Evolutionary conservation across 1,140 invertebrate species (phyloP).

Genomic region (Drosophila truncata): DNA sequence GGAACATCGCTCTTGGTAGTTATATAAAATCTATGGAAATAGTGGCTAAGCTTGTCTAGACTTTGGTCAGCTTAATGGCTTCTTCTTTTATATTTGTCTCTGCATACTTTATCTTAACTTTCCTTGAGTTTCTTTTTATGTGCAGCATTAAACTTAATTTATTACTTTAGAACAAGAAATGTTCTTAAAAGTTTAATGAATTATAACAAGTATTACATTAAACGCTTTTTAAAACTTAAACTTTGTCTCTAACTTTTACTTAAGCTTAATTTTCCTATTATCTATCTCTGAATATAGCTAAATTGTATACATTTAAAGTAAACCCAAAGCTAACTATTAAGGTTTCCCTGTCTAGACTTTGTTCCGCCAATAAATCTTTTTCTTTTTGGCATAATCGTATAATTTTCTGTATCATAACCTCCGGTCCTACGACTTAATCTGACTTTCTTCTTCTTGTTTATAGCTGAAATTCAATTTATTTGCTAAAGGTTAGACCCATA

Average conservation of each 20-base stretch:
- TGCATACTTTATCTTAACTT: neutral
- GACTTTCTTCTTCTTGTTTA: conserved; percentile 19
- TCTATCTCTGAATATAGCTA: neutral
- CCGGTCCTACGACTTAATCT: conserved; percentile 7
- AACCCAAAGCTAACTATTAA: neutral
- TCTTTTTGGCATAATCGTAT: conserved; percentile 13
- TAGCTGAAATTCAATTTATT: conserved; percentile 25
- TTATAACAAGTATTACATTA: neutral
- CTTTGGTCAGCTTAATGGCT: conserved; percentile 1
- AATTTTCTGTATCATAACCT: conserved; percentile 30
- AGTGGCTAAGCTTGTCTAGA: neutral
- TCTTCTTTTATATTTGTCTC: neutral
- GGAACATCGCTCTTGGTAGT: neutral
- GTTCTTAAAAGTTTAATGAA: neutral
- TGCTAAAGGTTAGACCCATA: neutral
- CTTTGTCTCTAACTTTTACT: neutral
- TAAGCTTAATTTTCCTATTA: neutral
- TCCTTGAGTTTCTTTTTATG: neutral
- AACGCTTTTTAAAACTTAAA: neutral
- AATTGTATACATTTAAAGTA: neutral
- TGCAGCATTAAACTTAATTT: neutral
- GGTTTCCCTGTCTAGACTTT: conserved; percentile 22
- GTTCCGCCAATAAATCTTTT: conserved; percentile 18
- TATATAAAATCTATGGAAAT: neutral
- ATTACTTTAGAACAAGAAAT: conserved; percentile 1